A percentile compares a stretch with the other conserved stretches of the same genome.
phyloP scores from a whole-genome alignment of 2,888 invertebrate genomes.

The Spodoptera exigua region DNA sequence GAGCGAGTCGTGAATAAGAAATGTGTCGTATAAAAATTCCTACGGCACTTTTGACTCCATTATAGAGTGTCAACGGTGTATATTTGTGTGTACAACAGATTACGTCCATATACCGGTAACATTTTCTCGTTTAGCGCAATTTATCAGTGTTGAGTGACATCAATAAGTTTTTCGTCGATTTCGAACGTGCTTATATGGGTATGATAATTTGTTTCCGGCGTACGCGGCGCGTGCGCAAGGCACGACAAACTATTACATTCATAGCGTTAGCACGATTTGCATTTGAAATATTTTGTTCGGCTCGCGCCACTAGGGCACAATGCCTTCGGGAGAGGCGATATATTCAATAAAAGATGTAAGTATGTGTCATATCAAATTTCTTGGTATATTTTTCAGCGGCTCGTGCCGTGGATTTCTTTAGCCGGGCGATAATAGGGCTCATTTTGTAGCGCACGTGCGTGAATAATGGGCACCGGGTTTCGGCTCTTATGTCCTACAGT shows the following conservation, averaged over 20 bases:
- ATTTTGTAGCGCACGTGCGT: conserved; percentile 85
- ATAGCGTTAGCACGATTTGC: conserved; percentile 88
- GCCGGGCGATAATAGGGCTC: conserved; percentile 78
- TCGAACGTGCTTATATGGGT: conserved; percentile 86
- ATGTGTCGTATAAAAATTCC: conserved; percentile 69
- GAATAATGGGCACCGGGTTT: conserved; percentile 72
- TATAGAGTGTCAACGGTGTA: conserved; percentile 55
- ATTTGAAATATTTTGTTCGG: conserved; percentile 88
- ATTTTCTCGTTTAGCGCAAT: conserved; percentile 85
- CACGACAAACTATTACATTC: conserved; percentile 88
- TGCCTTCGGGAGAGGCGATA: conserved; percentile 77
- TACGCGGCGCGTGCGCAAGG: conserved; percentile 85
- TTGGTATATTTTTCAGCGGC: conserved; percentile 86
- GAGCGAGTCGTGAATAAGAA: conserved; percentile 63
- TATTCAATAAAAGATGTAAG: conserved; percentile 76
- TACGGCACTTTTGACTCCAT: conserved; percentile 68
- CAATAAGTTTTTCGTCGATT: conserved; percentile 86
- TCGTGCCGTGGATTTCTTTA: conserved; percentile 80
- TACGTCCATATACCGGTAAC: conserved; percentile 71
- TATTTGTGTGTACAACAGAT: conserved; percentile 71
- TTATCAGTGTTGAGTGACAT: conserved; percentile 84
- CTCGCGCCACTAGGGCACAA: conserved; percentile 84
- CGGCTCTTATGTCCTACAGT: conserved; percentile 58
- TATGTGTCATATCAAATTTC: conserved; percentile 86
- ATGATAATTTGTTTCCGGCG: conserved; percentile 89